phyloP scores from a whole-genome alignment of 2,113 vertebrate genomes.

The Limnothrissa miodon region DNA sequence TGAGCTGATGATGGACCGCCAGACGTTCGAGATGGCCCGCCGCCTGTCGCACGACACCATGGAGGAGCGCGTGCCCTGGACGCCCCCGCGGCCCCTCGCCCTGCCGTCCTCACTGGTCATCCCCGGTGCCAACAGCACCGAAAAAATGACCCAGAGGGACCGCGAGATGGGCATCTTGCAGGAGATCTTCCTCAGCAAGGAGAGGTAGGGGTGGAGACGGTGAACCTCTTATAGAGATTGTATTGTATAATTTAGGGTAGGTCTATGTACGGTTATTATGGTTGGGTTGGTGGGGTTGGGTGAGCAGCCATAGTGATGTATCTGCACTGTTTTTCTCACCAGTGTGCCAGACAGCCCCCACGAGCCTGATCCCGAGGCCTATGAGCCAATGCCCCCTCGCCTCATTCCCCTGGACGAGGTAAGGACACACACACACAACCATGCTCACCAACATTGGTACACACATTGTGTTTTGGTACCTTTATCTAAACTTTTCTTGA shows the following conservation, averaged over 20 bases:
- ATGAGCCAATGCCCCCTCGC: slow-evolving; percentile 84
- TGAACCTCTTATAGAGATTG: too few species aligned
- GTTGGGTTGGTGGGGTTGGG: neutral
- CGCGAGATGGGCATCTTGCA: slow-evolving; percentile 92
- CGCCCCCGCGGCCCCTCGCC: slow-evolving; percentile 74
- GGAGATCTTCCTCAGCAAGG: slow-evolving; percentile 93
- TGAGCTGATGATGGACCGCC: slow-evolving; percentile 89
- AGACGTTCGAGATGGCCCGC: slow-evolving; percentile 89
- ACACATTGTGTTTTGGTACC: neutral
- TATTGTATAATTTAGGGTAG: too few species aligned
- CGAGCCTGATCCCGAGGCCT: slow-evolving; percentile 87
- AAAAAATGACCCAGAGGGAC: slow-evolving; percentile 85
- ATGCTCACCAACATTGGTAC: neutral
- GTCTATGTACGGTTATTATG: neutral
- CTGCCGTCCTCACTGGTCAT: slow-evolving; percentile 74
- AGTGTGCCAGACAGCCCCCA: slow-evolving; percentile 80
- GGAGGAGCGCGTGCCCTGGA: slow-evolving; percentile 91
- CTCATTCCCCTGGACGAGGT: slow-evolving; percentile 91
- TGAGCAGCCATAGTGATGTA: neutral
- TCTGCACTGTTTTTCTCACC: neutral
- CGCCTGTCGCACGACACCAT: slow-evolving; percentile 89
- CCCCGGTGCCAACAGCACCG: slow-evolving; percentile 81
- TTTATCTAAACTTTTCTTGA: too few species aligned
- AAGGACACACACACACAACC: slow-evolving; percentile 7
- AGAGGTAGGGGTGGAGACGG: slow-evolving; percentile 73